phyloP scores from a whole-genome alignment of 2,797 vertebrate genomes.

The Anabacerthia variegaticeps region DNA sequence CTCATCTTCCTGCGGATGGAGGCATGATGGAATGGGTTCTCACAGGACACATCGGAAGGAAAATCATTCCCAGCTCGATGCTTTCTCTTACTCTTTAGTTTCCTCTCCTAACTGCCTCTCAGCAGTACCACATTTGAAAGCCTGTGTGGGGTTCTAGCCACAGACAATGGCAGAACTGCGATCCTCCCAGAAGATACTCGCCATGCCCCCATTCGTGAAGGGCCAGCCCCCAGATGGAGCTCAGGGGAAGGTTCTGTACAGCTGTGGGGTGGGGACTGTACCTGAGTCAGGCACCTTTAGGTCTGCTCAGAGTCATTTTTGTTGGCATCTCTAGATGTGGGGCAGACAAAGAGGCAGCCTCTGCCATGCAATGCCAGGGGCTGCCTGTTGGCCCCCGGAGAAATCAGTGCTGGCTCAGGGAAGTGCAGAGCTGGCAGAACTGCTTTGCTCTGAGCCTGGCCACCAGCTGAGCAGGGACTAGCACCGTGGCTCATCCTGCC shows the following conservation, averaged over 20 bases:
- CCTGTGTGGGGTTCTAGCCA: background rate
- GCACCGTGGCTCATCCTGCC: background rate
- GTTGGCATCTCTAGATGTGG: background rate
- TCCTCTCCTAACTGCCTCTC: background rate
- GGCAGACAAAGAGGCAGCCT: background rate
- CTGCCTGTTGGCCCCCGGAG: background rate
- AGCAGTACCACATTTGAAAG: background rate
- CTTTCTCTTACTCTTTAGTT: background rate
- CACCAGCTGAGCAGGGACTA: background rate
- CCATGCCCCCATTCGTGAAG: fast-evolving
- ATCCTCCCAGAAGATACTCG: background rate
- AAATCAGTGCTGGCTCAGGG: background rate
- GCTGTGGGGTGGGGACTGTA: background rate
- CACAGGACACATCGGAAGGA: fast-evolving
- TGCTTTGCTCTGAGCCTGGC: background rate
- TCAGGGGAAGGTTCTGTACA: background rate
- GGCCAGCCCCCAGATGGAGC: background rate
- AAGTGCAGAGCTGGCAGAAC: background rate
- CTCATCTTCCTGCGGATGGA: background rate
- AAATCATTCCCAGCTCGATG: background rate
- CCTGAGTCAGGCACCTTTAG: background rate
- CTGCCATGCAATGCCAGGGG: fast-evolving
- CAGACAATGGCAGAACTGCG: background rate
- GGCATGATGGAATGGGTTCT: background rate
- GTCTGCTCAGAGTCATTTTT: background rate